Evolutionary conservation across 2,888 invertebrate genomes (phyloP).

Genomic region (Lasioglossum zephyrum): DNA sequence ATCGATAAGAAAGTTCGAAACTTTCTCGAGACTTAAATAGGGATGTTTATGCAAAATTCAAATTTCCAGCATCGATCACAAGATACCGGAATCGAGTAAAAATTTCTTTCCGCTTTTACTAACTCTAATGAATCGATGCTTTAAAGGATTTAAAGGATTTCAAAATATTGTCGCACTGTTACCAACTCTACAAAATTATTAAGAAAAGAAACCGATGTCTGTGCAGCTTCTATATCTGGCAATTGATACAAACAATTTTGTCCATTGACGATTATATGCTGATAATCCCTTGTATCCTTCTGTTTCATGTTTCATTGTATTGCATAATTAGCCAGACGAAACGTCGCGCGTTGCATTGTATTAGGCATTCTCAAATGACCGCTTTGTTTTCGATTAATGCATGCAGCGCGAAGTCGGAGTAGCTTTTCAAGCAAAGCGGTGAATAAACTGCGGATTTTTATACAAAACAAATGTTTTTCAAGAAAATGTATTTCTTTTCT

Average conservation of each 20-base stretch:
- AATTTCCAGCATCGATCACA: background rate
- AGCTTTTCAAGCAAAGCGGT: background rate
- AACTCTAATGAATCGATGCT: background rate
- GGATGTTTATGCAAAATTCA: background rate
- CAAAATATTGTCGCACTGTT: background rate
- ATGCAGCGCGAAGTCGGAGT: background rate
- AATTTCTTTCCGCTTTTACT: background rate
- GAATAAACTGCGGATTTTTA: background rate
- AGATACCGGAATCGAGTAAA: background rate
- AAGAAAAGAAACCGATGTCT: background rate
- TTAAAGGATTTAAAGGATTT: background rate
- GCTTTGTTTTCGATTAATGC: background rate
- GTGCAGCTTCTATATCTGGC: background rate
- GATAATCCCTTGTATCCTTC: background rate
- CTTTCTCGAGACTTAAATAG: background rate
- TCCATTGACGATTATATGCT: background rate
- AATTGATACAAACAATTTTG: background rate
- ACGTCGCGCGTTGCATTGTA: too few species aligned
- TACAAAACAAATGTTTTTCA: background rate
- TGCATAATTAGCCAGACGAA: too few species aligned
- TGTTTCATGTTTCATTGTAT: background rate
- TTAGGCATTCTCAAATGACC: too few species aligned
- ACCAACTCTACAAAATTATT: background rate
- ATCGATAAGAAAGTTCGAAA: background rate
- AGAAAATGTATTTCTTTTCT: background rate